phyloP scores from a whole-genome alignment of 2,888 invertebrate genomes.

The Diabrotica balteata region DNA sequence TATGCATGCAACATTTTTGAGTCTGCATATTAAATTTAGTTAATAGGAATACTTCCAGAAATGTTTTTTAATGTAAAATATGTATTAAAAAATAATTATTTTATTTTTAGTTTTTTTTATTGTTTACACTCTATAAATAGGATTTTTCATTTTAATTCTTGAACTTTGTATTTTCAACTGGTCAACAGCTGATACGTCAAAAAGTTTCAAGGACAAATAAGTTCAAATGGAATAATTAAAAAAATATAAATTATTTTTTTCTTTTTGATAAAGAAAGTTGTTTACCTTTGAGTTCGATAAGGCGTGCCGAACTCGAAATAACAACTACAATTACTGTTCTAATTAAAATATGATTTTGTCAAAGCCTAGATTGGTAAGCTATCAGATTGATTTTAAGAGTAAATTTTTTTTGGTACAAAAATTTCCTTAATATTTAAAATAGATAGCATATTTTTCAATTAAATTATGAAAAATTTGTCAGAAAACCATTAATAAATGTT shows the following conservation, averaged over 20 bases:
- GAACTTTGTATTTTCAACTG: too few species aligned
- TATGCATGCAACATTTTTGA: not conserved
- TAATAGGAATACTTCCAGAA: too few species aligned
- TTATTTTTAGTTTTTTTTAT: not conserved
- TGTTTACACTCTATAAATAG: not conserved
- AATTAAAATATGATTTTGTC: constrained; percentile 28
- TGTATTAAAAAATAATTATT: not conserved
- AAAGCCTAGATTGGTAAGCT: constrained; percentile 30
- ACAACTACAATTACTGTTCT: constrained; percentile 12
- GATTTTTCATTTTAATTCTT: not conserved
- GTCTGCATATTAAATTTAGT: too few species aligned
- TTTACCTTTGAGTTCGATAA: constrained; percentile 27
- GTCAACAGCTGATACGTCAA: too few species aligned
- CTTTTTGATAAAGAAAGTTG: constrained; percentile 19
- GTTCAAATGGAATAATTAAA: not conserved
- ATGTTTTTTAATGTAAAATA: too few species aligned
- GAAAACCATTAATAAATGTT: too few species aligned
- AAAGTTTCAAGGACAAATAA: too few species aligned
- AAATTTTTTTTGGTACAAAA: too few species aligned
- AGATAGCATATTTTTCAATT: too few species aligned
- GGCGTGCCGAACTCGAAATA: not conserved
- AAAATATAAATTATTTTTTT: not conserved
- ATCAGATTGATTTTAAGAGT: not conserved
- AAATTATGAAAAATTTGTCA: too few species aligned
- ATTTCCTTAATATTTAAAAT: too few species aligned